Evolutionary conservation across 2,888 invertebrate species (phyloP).

Genomic region (Muscina levida): DNA sequence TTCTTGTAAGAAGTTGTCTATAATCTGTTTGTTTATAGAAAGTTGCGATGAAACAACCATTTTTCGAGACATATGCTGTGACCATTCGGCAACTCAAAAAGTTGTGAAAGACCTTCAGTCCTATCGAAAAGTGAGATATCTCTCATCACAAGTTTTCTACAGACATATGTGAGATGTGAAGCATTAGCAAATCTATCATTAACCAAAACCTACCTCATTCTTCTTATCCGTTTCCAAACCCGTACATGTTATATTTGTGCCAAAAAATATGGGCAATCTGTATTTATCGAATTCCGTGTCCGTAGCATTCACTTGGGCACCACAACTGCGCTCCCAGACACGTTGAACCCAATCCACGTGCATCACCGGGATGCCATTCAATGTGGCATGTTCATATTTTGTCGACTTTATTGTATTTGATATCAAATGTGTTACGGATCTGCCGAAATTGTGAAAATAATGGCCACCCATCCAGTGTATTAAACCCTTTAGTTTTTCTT

Average conservation of each 20-base stretch:
- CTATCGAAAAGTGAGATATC: too few species aligned
- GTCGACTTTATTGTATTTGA: conserved; percentile 88
- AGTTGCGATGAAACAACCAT: too few species aligned
- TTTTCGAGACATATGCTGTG: too few species aligned
- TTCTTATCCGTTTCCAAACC: conserved; percentile 80
- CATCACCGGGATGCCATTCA: conserved; percentile 85
- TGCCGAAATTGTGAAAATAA: conserved; percentile 84
- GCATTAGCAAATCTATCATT: too few species aligned
- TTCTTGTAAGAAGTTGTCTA: too few species aligned
- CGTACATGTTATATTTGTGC: conserved; percentile 89
- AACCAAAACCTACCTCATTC: conserved; percentile 73
- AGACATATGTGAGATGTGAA: too few species aligned
- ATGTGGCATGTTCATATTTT: conserved; percentile 85
- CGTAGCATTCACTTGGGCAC: conserved; percentile 82
- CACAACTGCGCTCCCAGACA: conserved; percentile 88
- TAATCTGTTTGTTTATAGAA: too few species aligned
- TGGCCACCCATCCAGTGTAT: conserved; percentile 90
- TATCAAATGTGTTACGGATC: conserved; percentile 89
- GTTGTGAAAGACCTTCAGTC: too few species aligned
- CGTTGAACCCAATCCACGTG: conserved; percentile 88
- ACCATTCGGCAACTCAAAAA: too few species aligned
- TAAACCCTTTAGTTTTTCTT: conserved; percentile 83
- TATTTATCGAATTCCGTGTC: conserved; percentile 85
- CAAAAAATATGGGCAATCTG: conserved; percentile 86
- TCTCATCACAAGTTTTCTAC: too few species aligned